Evolutionary conservation across 2,888 invertebrate genomes (phyloP).

Genomic region (Ennomos fuscantarius): DNA sequence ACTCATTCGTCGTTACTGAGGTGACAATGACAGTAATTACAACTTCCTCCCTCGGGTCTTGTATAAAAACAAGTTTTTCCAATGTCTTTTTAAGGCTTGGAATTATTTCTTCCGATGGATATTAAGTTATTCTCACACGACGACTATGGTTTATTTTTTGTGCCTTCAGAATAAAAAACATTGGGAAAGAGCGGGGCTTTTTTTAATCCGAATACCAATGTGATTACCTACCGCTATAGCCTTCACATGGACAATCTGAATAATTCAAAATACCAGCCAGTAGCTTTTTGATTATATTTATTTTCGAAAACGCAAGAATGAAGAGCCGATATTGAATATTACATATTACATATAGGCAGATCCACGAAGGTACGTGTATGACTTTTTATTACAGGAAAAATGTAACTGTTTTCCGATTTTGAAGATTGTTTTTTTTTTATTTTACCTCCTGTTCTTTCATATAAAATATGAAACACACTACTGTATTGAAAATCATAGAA

Average conservation of each 20-base stretch:
- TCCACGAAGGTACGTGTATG: too few species aligned
- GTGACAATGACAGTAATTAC: conserved; percentile 48
- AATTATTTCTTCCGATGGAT: conserved; percentile 64
- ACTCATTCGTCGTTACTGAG: conserved; percentile 36
- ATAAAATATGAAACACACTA: too few species aligned
- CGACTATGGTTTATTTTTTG: conserved; percentile 32
- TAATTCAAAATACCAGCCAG: not conserved
- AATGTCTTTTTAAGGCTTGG: conserved; percentile 43
- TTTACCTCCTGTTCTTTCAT: too few species aligned
- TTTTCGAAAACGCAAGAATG: not conserved
- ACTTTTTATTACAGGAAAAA: too few species aligned
- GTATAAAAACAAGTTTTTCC: conserved; percentile 51
- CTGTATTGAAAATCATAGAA: too few species aligned
- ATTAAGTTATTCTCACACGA: conserved; percentile 27
- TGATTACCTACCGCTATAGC: conserved; percentile 9
- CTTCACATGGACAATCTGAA: conserved; percentile 1
- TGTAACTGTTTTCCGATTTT: too few species aligned
- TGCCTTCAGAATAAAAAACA: conserved; percentile 39
- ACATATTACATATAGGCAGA: too few species aligned
- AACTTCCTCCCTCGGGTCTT: conserved; percentile 49
- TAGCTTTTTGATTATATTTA: not conserved
- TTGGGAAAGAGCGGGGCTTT: conserved; percentile 36
- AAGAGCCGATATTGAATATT: not conserved
- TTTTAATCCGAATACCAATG: conserved; percentile 35
- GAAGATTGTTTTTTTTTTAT: too few species aligned